These are phyloP conservation scores for Loriculus beryllinus DNA, from an alignment of 2,797 vertebrate species.

Conservation along the genomic window DNA sequence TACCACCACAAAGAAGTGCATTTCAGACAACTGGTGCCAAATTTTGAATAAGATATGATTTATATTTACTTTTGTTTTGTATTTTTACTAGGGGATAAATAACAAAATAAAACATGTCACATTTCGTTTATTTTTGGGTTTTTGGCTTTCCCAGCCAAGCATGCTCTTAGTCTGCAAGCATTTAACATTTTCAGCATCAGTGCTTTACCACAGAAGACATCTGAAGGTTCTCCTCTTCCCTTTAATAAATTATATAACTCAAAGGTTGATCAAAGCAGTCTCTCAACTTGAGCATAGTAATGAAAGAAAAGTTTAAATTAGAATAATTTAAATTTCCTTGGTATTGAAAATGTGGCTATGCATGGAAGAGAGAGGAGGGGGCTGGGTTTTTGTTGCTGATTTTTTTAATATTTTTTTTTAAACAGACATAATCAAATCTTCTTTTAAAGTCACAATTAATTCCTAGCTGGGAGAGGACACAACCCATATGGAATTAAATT, in stretches of 20 bases:
- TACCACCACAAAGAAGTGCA: slow-evolving; percentile 29
- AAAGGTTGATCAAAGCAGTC: slow-evolving; percentile 79
- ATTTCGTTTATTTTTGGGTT: slow-evolving; percentile 75
- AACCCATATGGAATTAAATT: slow-evolving; percentile 79
- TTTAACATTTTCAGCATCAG: slow-evolving; percentile 89
- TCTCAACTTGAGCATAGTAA: slow-evolving; percentile 74
- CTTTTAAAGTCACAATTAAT: slow-evolving; percentile 78
- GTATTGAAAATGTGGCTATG: slow-evolving; percentile 69
- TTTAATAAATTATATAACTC: slow-evolving; percentile 80
- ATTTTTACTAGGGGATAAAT: slow-evolving; percentile 74
- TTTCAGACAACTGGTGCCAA: slow-evolving; percentile 44
- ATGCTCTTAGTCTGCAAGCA: slow-evolving; percentile 85
- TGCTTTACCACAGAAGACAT: slow-evolving; percentile 86
- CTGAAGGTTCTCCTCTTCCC: slow-evolving; percentile 85
- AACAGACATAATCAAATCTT: slow-evolving; percentile 71
- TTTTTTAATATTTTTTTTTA: slow-evolving; percentile 40
- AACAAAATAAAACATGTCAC: slow-evolving; percentile 79
- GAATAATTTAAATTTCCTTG: slow-evolving; percentile 75
- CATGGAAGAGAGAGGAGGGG: neutral
- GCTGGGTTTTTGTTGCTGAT: neutral
- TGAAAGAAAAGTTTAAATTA: slow-evolving; percentile 79
- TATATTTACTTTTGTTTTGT: slow-evolving; percentile 75
- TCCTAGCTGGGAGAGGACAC: slow-evolving; percentile 69
- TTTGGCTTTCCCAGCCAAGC: slow-evolving; percentile 66
- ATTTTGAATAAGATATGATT: slow-evolving; percentile 74